Conservation (phyloP, 2,113 vertebrate species). For the Apteryx owenii region DNA sequence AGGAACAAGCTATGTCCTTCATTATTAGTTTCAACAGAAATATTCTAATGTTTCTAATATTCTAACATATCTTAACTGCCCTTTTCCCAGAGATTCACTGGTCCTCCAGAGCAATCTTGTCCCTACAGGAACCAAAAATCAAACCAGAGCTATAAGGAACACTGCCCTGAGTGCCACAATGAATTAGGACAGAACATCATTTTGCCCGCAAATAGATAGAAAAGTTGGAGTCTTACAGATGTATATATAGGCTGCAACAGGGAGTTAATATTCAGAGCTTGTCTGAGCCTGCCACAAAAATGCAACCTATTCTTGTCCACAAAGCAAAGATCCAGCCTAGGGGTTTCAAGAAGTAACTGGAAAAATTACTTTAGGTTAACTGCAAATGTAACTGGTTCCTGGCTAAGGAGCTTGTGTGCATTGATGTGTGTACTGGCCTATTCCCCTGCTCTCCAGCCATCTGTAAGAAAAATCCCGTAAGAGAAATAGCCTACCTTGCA, state of each 20-base stretch:
- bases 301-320: slow-evolving; percentile 39
- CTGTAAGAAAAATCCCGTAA: slow-evolving; percentile 7
- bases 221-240: neutral
- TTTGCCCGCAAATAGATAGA: neutral
- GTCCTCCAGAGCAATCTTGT: neutral
- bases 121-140: neutral
- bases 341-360: neutral
- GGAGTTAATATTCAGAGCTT: slow-evolving; percentile 13
- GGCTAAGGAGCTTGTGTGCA: neutral
- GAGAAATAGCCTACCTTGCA: neutral
- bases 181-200: neutral
- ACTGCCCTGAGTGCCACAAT: neutral
- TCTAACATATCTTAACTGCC: neutral
- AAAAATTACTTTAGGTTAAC: neutral
- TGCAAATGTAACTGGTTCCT: neutral
- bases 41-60: neutral
- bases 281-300: slow-evolving; percentile 57
- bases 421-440: neutral
- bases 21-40: neutral
- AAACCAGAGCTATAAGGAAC: neutral
- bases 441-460: neutral
- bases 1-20: neutral
- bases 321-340: slow-evolving; percentile 10
- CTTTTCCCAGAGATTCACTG: neutral
- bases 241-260: neutral